phyloP scores from a whole-genome alignment of 1,140 invertebrate species.

The Aphidius ervi region DNA sequence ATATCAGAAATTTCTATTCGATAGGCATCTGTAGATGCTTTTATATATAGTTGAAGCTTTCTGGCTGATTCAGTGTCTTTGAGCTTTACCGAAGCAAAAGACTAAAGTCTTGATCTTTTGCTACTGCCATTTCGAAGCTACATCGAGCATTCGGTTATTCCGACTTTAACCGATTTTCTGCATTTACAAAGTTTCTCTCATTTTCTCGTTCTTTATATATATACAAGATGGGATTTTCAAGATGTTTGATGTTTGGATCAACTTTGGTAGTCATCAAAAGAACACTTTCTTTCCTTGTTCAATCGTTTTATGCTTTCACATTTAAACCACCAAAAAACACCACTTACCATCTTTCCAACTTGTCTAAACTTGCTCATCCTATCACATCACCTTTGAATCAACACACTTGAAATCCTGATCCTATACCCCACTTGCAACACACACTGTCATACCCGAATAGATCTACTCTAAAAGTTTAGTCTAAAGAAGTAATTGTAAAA shows the following conservation, averaged over 20 bases:
- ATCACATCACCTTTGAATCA: no score
- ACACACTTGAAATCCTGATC: no score
- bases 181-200: conserved; percentile 5
- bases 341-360: no score
- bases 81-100: conserved; percentile 12
- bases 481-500: no score
- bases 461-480: no score
- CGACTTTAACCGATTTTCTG: neutral
- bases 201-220: no score
- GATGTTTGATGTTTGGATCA: conserved; percentile 20
- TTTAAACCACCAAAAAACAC: no score
- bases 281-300: neutral
- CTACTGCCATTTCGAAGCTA: neutral
- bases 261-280: conserved; percentile 19
- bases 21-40: neutral
- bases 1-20: conserved; percentile 6
- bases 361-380: no score
- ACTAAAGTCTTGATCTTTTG: conserved; percentile 2
- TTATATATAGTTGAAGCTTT: neutral
- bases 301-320: neutral
- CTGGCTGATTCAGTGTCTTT: conserved; percentile 13
- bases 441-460: no score
- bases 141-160: conserved; percentile 6
- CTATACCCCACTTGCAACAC: no score
- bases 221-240: conserved; percentile 12